These are phyloP conservation scores for Prolemur simus DNA, from an alignment of 2,113 vertebrate species.

Conservation along the genomic window DNA sequence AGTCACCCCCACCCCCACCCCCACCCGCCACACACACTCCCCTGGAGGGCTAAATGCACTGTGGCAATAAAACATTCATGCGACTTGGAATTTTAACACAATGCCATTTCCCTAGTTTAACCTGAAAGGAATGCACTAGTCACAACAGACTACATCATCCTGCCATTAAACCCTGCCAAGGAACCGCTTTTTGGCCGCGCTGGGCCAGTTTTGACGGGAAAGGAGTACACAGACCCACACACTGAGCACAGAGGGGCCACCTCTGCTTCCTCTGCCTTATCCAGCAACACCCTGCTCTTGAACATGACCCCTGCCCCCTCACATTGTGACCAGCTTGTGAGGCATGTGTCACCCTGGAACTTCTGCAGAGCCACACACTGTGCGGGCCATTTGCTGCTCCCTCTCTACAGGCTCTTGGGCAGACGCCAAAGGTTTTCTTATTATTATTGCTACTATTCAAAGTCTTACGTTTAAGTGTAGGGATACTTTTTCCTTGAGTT, in stretches of 20 bases:
- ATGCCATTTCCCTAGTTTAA: slow-evolving; percentile 92
- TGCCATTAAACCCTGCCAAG: slow-evolving; percentile 89
- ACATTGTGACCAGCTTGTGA: slow-evolving; percentile 86
- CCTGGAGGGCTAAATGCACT: slow-evolving; percentile 87
- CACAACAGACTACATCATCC: slow-evolving; percentile 92
- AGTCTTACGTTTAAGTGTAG: slow-evolving; percentile 38
- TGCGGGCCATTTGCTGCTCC: slow-evolving; percentile 77
- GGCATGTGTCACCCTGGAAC: slow-evolving; percentile 89
- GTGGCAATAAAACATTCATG: slow-evolving; percentile 94
- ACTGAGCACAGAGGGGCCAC: slow-evolving; percentile 84
- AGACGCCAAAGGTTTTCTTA: slow-evolving; percentile 67
- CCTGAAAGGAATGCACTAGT: slow-evolving; percentile 93
- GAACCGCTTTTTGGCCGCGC: slow-evolving; percentile 89
- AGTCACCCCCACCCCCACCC: slow-evolving; percentile 76
- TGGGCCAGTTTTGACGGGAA: slow-evolving; percentile 89
- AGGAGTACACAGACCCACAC: slow-evolving; percentile 86
- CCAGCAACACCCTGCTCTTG: slow-evolving; percentile 84
- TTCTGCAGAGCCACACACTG: slow-evolving; percentile 83
- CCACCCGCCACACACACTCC: slow-evolving; percentile 83
- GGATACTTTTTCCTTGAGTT: background rate
- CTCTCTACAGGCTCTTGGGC: slow-evolving; percentile 79
- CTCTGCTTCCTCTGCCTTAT: slow-evolving; percentile 86
- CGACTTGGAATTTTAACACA: slow-evolving; percentile 92
- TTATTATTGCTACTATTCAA: slow-evolving; percentile 60
- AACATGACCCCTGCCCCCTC: slow-evolving; percentile 82